phyloP scores from a whole-genome alignment of 2,888 invertebrate species.

The Schizotus pectinicornis region DNA sequence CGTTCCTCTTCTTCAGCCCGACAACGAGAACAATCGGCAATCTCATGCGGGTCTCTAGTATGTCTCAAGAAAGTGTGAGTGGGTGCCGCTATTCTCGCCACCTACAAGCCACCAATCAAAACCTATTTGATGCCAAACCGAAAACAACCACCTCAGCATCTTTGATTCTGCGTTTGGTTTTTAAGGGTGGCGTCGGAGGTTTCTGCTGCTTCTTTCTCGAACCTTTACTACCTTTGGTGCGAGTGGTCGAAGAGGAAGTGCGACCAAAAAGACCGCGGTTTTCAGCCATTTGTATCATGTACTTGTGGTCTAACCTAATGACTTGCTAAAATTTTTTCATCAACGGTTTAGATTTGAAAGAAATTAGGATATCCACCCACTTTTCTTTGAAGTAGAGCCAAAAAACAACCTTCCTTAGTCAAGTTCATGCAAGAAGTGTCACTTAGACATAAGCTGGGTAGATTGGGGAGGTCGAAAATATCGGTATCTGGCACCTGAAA shows the following conservation, averaged over 20 bases:
- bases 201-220: constrained; percentile 47
- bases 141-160: constrained; percentile 46
- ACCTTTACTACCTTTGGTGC: constrained; percentile 54
- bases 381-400: constrained; percentile 72
- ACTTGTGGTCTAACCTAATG: constrained; percentile 79
- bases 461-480: constrained; percentile 68
- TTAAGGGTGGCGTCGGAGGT: constrained; percentile 21
- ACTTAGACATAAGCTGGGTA: constrained; percentile 67
- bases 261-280: constrained; percentile 75
- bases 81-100: constrained; percentile 70
- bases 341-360: neutral
- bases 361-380: constrained; percentile 53
- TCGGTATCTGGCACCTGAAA: constrained; percentile 72
- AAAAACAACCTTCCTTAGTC: constrained; percentile 68
- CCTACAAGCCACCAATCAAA: constrained; percentile 53
- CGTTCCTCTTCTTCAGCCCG: constrained; percentile 22
- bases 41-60: constrained; percentile 45
- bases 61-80: constrained; percentile 70
- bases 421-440: constrained; percentile 59
- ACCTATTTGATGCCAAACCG: constrained; percentile 4
- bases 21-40: constrained; percentile 37
- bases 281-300: constrained; percentile 84
- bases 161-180: constrained; percentile 44
- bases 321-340: constrained; percentile 62
- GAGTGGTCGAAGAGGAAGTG: constrained; percentile 51